Percentiles rank a stretch among this genome's conserved stretches.
Conservation (phyloP, 2,113 vertebrate genomes). For the Tympanuchus pallidicinctus region DNA sequence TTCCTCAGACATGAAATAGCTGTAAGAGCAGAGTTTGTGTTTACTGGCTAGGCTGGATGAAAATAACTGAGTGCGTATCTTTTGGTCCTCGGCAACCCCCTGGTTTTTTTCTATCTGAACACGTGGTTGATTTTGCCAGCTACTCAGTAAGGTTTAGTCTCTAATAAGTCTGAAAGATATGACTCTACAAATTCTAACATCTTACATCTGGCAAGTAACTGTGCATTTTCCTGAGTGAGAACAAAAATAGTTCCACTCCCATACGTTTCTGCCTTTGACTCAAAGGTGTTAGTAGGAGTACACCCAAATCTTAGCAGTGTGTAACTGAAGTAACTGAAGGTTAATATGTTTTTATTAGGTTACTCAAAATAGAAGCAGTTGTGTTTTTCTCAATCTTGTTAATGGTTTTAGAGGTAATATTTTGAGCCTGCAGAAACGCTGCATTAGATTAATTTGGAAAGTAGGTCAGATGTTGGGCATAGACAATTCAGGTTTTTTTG, state of each 20-base stretch:
- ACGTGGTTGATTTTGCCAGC: background rate
- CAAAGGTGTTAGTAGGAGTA: conserved; percentile 55
- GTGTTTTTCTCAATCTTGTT: conserved; percentile 10
- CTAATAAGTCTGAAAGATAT: conserved; percentile 11
- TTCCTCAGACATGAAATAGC: background rate
- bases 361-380: conserved; percentile 7
- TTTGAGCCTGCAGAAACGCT: conserved; percentile 40
- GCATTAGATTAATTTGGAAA: conserved; percentile 33
- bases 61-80: background rate
- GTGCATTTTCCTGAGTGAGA: conserved; percentile 20
- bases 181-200: background rate
- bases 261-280: conserved; percentile 60
- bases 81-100: background rate
- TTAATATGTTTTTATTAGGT: conserved; percentile 4
- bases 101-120: background rate
- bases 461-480: conserved; percentile 25
- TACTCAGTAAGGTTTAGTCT: background rate
- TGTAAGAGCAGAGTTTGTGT: background rate
- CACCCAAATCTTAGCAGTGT: background rate
- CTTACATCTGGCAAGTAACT: conserved; percentile 15
- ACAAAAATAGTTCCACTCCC: conserved; percentile 29
- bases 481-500: background rate
- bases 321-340: background rate
- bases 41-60: background rate
- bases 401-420: background rate